A percentile compares a stretch with the other conserved stretches of the same genome.
Evolutionary conservation across 1,140 invertebrate genomes (phyloP).

Genomic region (Caenorhabditis latens): DNA sequence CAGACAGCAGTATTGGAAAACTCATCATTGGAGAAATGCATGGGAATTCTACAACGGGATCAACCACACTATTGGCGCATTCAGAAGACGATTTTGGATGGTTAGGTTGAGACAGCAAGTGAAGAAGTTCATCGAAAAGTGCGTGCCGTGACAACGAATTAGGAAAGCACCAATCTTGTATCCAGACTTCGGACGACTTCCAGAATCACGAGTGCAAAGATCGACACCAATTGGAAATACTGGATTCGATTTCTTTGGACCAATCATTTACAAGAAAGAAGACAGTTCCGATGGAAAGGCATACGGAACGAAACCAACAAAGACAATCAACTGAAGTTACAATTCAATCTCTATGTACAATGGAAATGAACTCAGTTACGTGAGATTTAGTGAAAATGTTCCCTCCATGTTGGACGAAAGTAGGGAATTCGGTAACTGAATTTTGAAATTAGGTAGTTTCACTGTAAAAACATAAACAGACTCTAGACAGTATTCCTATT

Average conservation of each 20-base stretch:
- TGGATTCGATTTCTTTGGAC: conserved; percentile 58
- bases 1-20: conserved; percentile 2
- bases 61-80: conserved; percentile 25
- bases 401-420: too few relatives aligned
- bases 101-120: neutral
- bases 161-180: conserved; percentile 44
- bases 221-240: conserved; percentile 16
- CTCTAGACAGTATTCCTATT: too few relatives aligned
- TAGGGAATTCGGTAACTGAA: too few relatives aligned
- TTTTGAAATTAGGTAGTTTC: too few relatives aligned
- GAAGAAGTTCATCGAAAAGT: neutral
- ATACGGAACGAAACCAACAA: too few relatives aligned
- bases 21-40: conserved; percentile 45
- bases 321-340: too few relatives aligned
- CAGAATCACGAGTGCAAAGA: conserved; percentile 28
- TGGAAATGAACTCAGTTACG: too few relatives aligned
- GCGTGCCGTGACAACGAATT: conserved; percentile 9
- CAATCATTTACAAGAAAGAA: neutral
- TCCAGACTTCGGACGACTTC: conserved; percentile 1
- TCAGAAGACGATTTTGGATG: conserved; percentile 52
- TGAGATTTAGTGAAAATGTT: too few relatives aligned
- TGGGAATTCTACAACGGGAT: conserved; percentile 15
- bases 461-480: too few relatives aligned
- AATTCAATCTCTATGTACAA: too few relatives aligned
- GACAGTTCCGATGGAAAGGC: neutral